Conservation (phyloP, 1,140 invertebrate species). For the Rhopalosiphum maidis region DNA sequence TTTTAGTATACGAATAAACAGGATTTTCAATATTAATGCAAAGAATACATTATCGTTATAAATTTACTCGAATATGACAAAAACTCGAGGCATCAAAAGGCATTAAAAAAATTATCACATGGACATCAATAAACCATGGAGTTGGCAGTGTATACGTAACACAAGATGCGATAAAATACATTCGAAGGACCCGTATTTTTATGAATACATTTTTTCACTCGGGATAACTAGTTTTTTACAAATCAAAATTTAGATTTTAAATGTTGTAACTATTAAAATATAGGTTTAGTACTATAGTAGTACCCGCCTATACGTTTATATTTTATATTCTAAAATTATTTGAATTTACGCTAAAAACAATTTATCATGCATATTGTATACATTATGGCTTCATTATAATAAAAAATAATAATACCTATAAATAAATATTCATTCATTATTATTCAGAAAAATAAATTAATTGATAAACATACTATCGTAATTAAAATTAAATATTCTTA, state of each 20-base stretch:
- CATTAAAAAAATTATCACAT: background rate
- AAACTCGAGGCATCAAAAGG: background rate
- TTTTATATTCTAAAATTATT: background rate
- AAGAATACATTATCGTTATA: background rate
- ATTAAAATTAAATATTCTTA: background rate
- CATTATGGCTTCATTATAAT: background rate
- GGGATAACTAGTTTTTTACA: background rate
- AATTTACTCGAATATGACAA: background rate
- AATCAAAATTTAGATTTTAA: background rate
- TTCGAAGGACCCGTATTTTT: background rate
- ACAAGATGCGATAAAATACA: background rate
- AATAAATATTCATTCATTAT: background rate
- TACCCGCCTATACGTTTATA: background rate
- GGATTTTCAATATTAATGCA: background rate
- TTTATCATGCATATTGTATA: background rate
- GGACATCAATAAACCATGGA: background rate
- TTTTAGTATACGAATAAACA: background rate
- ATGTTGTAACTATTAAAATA: background rate
- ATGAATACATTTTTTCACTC: background rate
- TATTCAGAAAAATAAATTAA: background rate
- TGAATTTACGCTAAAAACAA: background rate
- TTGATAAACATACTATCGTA: background rate
- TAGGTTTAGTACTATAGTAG: background rate
- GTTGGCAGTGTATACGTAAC: background rate
- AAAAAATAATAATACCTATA: background rate